Percentiles rank a stretch among this genome's conserved stretches.
Evolutionary conservation across 1,140 invertebrate species (phyloP).

Genomic region (Bombus sylvicola): DNA sequence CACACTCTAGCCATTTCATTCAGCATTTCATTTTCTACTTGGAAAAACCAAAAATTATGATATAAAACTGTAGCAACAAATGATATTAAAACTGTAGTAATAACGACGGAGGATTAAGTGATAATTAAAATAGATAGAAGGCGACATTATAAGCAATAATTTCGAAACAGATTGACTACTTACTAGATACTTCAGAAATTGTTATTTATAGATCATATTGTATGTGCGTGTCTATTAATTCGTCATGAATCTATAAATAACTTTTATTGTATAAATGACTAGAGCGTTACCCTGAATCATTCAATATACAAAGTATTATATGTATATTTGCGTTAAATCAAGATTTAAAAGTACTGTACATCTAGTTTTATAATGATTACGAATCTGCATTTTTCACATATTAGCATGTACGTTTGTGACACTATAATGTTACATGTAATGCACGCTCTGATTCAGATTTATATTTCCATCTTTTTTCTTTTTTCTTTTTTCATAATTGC

Average conservation of each 20-base stretch:
- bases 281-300: conserved; percentile 49
- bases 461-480: neutral
- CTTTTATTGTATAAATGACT: conserved; percentile 46
- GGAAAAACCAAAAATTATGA: neutral
- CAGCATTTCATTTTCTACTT: neutral
- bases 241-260: conserved; percentile 39
- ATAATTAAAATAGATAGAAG: neutral
- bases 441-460: neutral
- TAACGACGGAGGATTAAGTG: neutral
- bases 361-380: neutral
- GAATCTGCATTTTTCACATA: neutral
- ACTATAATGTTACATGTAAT: neutral
- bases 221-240: conserved; percentile 44
- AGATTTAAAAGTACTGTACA: neutral
- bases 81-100: too few species aligned
- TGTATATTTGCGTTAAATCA: neutral
- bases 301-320: conserved; percentile 12
- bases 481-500: neutral
- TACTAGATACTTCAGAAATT: neutral
- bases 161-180: conserved; percentile 18
- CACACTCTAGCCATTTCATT: conserved; percentile 46
- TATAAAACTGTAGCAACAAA: neutral
- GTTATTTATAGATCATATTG: conserved; percentile 43
- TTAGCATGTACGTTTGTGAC: neutral
- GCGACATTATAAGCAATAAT: conserved; percentile 6